These are phyloP conservation scores for Acronicta leporina DNA, from an alignment of 2,888 invertebrate species.

Conservation along the genomic window DNA sequence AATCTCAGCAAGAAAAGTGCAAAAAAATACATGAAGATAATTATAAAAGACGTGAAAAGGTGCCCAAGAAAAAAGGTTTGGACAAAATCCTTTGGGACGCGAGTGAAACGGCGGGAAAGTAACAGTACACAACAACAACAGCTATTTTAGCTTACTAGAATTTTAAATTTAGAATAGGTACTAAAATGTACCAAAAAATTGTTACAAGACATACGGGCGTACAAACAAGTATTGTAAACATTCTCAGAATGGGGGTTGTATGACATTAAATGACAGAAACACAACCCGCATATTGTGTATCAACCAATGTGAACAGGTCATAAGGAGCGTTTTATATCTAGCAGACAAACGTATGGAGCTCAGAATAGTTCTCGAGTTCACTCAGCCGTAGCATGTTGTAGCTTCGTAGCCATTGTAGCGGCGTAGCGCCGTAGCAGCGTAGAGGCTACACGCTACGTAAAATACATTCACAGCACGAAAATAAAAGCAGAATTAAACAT, in stretches of 20 bases:
- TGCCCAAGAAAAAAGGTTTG: too few relatives aligned
- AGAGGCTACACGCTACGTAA: conserved; percentile 20
- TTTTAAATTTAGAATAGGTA: too few relatives aligned
- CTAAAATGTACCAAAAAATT: not conserved
- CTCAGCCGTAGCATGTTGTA: conserved; percentile 54
- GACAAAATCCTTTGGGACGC: too few relatives aligned
- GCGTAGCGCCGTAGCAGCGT: conserved; percentile 26
- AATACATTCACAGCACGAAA: conserved; percentile 9
- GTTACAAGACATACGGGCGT: not conserved
- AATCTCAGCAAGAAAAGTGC: too few relatives aligned
- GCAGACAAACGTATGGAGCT: conserved; percentile 21
- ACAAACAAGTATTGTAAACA: conserved; percentile 17
- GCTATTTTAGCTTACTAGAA: too few relatives aligned
- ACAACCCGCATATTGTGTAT: conserved; percentile 4
- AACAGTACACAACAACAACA: too few relatives aligned
- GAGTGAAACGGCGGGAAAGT: too few relatives aligned
- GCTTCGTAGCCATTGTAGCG: conserved; percentile 48
- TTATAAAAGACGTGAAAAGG: too few relatives aligned
- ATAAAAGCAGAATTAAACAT: conserved; percentile 2
- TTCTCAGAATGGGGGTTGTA: too few relatives aligned
- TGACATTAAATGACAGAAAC: conserved; percentile 2
- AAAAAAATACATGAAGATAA: too few relatives aligned
- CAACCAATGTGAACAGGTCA: conserved; percentile 15
- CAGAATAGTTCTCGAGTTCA: conserved; percentile 45
- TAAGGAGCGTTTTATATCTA: conserved; percentile 38